These are phyloP conservation scores for Nothocercus julius DNA, from an alignment of 2,113 vertebrate genomes.

Conservation along the genomic window DNA sequence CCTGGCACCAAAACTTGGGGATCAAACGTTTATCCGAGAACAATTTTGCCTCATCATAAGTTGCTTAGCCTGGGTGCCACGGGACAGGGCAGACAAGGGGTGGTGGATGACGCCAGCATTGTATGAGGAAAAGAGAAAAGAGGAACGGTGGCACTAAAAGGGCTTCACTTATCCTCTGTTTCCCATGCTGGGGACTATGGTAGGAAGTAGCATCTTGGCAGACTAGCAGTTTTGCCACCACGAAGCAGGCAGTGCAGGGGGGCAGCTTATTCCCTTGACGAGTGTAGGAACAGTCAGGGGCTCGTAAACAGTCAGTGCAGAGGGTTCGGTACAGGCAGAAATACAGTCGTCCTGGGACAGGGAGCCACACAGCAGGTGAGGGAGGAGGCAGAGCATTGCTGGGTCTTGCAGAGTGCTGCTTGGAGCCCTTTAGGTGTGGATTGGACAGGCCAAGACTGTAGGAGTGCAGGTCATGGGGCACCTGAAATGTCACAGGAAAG, in stretches of 20 bases:
- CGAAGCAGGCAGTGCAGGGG: not conserved
- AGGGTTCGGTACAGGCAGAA: not conserved
- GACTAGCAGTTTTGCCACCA: not conserved
- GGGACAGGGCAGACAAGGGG: not conserved
- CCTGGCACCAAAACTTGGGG: not conserved
- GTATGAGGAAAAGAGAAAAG: not conserved
- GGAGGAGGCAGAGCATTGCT: not conserved
- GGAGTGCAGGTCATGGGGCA: slow-evolving; percentile 9
- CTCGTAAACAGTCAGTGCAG: not conserved
- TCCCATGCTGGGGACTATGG: not conserved
- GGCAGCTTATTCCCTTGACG: not conserved
- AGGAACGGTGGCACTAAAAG: not conserved
- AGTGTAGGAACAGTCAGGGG: not conserved
- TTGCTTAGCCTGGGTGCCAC: not conserved
- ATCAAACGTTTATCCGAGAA: not conserved
- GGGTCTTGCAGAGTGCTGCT: not conserved
- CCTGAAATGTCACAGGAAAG: slow-evolving; percentile 16
- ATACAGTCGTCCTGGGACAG: not conserved
- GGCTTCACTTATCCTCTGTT: not conserved
- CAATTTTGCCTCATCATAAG: not conserved
- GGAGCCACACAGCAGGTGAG: not conserved
- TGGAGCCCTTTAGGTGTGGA: not conserved
- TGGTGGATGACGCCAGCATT: not conserved
- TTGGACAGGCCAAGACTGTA: not conserved
- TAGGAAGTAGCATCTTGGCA: not conserved